Conservation (phyloP, 1,140 invertebrate species). For the Bombus vancouverensis region DNA sequence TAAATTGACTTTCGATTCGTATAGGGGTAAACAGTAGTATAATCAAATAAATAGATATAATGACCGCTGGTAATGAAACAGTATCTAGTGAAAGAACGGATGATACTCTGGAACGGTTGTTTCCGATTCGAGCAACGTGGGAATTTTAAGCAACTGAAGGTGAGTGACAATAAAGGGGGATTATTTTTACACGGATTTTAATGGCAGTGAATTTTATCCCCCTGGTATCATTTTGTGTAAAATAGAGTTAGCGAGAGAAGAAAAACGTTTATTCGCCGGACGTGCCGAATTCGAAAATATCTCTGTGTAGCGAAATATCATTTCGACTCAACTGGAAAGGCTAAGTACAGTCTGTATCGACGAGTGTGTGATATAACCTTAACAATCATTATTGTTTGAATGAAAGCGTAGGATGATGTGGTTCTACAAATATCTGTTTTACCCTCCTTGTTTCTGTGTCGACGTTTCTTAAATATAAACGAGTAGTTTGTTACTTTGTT, state of each 20-base stretch:
- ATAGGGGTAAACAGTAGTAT: constrained; percentile 24
- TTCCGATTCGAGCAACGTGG: background rate
- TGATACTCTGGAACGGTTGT: background rate
- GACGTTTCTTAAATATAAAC: background rate
- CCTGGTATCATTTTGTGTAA: background rate
- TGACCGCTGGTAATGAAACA: constrained; percentile 5
- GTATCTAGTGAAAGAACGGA: constrained; percentile 6
- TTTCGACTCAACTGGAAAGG: background rate
- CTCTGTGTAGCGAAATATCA: background rate
- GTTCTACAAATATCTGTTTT: background rate
- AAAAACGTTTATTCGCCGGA: background rate
- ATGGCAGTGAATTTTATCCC: background rate
- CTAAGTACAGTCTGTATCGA: background rate
- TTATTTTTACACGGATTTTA: constrained; percentile 34
- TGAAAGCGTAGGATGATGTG: constrained; percentile 2
- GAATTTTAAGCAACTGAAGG: constrained; percentile 22
- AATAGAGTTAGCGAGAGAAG: background rate
- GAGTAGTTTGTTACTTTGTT: constrained; percentile 40
- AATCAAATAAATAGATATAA: background rate
- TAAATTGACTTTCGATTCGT: constrained; percentile 35
- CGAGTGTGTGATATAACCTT: background rate
- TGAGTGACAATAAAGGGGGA: constrained; percentile 56
- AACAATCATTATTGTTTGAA: background rate
- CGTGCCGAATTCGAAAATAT: background rate
- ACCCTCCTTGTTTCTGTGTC: background rate